phyloP scores from a whole-genome alignment of 2,797 vertebrate species.

The Phrynocephalus guinanensis region DNA sequence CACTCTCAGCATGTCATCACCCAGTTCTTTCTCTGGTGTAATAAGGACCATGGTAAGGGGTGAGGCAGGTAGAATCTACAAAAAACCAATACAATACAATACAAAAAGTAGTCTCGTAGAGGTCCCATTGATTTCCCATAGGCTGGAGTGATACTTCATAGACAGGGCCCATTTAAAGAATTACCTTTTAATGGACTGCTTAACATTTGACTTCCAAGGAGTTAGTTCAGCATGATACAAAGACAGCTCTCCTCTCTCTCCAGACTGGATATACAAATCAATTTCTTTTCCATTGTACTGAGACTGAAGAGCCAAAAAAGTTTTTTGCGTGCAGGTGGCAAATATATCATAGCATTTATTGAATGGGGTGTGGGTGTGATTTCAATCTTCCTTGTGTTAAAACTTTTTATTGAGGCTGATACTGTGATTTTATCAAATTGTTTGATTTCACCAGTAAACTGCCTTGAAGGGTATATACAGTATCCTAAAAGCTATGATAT shows the following conservation, averaged over 20 bases:
- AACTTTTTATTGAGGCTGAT: not conserved
- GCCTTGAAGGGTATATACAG: not conserved
- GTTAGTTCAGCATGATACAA: not conserved
- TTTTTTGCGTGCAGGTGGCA: constrained; percentile 10
- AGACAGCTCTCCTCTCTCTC: not conserved
- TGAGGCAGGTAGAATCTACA: not conserved
- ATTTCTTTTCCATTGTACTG: not conserved
- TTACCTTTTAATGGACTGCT: not conserved
- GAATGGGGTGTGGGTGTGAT: constrained; percentile 13
- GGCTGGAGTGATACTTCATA: not conserved
- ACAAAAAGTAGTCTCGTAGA: not conserved
- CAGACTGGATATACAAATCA: constrained; percentile 1
- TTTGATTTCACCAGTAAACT: not conserved
- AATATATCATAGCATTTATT: constrained; percentile 12
- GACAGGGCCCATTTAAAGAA: not conserved
- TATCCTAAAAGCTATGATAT: not conserved
- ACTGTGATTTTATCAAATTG: not conserved
- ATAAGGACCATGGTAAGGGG: accelerated
- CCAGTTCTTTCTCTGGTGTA: not conserved
- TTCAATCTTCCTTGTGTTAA: constrained; percentile 1
- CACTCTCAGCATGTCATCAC: not conserved
- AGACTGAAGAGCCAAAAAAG: constrained; percentile 1
- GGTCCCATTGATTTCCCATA: not conserved
- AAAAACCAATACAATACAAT: not conserved
- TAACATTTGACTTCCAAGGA: constrained; percentile 10